Evolutionary conservation across 2,113 vertebrate genomes (phyloP), one percentile per base, ranked within the genome.

Genomic region (Sisor rabdophorus): DNA sequence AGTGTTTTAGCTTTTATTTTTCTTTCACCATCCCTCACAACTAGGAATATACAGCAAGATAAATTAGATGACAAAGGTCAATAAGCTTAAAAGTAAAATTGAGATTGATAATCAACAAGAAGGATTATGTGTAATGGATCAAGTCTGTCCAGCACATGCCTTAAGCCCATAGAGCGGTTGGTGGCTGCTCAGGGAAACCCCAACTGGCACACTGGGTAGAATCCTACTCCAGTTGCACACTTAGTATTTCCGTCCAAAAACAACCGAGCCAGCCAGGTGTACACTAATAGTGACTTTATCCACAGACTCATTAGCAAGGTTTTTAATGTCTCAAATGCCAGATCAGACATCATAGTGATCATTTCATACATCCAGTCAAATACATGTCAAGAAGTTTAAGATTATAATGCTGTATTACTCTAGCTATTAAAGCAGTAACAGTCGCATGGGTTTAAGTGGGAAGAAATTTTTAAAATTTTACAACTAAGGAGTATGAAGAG

Each of bases 191-290:
- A 79, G 80, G 80, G 80, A 84, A 84, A 77, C 64, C 82, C 82
- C 73, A 82, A 53, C 75, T 87, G 89, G 86, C 75, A 87, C 83
- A 82, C 84, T 22, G 70, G 50, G 36, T 26, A 56, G 40, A 75
- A 75, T 70, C 77, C 84, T 60, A 81, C 82, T 89, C 85, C 81
- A 85, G 85, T 90, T 89, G 82, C 87, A 84, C 48, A 76, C 78
- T 58, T 79, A 70, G 75, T 77, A 82, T 85, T 86, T 85, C 80
- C 2, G 73, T 87, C 65, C 78, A 79, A 89, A 87, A 85, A 88
- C 52, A 69, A 86, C 48, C 76, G 81, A 86, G 78, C 82, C 84
- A 87, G 84, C 85, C 85, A 87, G 85, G 79, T 78, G 78, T 84
- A 68, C 40, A 44, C 30, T 71, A 79, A 22, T 82, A 74, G 80